A percentile compares a stretch with the other conserved stretches of the same genome.
These are phyloP conservation scores for Mareca penelope DNA, from an alignment of 2,797 vertebrate genomes.

Conservation along the genomic window DNA sequence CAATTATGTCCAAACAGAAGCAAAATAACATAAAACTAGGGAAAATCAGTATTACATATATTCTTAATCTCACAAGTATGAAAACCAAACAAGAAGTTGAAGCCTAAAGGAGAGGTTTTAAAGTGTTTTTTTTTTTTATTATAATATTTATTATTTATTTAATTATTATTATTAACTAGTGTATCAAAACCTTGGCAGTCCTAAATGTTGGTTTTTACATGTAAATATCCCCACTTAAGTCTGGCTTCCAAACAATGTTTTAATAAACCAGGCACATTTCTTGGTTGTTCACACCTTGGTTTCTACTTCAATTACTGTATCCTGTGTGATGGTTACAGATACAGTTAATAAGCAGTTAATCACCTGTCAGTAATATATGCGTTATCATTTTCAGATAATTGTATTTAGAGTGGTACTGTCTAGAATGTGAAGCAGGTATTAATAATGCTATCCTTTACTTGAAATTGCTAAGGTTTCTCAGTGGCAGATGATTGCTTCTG, in stretches of 20 bases:
- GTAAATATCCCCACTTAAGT: background rate
- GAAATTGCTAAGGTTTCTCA: slow-evolving; percentile 5
- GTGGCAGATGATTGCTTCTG: slow-evolving; percentile 16
- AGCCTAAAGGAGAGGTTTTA: background rate
- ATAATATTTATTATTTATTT: background rate
- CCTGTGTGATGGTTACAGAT: background rate
- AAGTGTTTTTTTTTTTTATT: background rate
- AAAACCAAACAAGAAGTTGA: background rate
- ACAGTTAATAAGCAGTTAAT: slow-evolving; percentile 28
- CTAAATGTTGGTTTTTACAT: background rate
- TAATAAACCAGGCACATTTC: background rate
- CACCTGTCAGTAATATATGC: slow-evolving; percentile 1
- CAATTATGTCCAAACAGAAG: slow-evolving; percentile 4
- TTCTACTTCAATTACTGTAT: slow-evolving; percentile 1
- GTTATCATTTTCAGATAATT: slow-evolving; percentile 33
- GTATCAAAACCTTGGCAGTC: background rate
- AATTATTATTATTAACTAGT: background rate
- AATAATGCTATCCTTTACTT: slow-evolving; percentile 12
- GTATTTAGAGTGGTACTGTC: background rate
- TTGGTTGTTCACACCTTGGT: background rate
- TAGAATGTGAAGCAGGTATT: background rate
- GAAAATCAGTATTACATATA: background rate
- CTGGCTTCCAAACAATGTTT: background rate
- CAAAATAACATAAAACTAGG: background rate
- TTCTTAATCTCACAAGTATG: background rate